These are phyloP conservation scores for Bombus superbus DNA, from an alignment of 1,140 invertebrate species.

Conservation along the genomic window DNA sequence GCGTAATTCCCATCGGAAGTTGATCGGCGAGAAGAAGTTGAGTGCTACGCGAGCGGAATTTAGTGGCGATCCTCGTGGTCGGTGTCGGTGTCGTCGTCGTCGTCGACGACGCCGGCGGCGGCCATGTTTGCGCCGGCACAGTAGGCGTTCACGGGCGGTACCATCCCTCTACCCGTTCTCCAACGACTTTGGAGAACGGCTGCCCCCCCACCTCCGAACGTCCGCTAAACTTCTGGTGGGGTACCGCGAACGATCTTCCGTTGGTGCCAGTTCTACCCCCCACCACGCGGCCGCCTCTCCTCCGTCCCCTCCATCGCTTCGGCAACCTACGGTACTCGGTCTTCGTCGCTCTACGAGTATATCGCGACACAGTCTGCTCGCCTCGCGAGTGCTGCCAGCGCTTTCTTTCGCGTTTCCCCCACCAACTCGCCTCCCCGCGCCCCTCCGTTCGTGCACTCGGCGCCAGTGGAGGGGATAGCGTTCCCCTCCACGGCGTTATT, in stretches of 20 bases:
- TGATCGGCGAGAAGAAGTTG: not conserved
- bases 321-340: not conserved
- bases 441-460: conserved; percentile 1
- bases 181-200: conserved; percentile 76
- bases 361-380: not conserved
- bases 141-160: conserved; percentile 79
- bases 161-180: conserved; percentile 68
- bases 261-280: conserved; percentile 72
- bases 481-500: not conserved
- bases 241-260: conserved; percentile 68
- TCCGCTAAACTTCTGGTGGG: conserved; percentile 57
- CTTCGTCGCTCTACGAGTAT: not conserved
- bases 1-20: not conserved
- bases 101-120: conserved; percentile 61
- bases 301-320: not conserved
- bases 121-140: conserved; percentile 82
- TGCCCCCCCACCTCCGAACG: conserved; percentile 64
- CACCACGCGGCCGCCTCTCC: conserved; percentile 10
- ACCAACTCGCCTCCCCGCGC: conserved; percentile 1
- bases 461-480: not conserved
- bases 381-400: conserved; percentile 30
- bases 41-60: not conserved
- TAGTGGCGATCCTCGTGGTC: conserved; percentile 10
- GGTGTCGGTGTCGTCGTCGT: conserved; percentile 21
- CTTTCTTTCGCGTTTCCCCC: conserved; percentile 10